Evolutionary conservation across 2,888 invertebrate species (phyloP).

Genomic region (Deilephila porcellus): DNA sequence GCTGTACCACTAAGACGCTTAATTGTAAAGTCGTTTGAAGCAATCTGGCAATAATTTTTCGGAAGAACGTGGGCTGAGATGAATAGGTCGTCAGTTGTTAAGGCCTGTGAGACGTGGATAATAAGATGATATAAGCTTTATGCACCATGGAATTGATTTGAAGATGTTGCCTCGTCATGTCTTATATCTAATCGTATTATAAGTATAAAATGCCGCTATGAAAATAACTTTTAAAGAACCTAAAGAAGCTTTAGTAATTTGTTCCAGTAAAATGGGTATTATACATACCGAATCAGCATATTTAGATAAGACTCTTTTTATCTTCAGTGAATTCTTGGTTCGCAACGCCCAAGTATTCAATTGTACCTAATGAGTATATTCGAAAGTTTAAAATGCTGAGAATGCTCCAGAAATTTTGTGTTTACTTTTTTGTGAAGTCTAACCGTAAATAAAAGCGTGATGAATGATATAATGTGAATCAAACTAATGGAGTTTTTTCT

Average conservation of each 20-base stretch:
- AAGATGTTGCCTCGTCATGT: neutral
- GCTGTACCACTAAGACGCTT: neutral
- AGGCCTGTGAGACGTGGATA: neutral
- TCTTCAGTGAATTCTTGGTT: neutral
- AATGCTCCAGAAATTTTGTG: neutral
- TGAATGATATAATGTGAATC: neutral
- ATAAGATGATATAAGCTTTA: neutral
- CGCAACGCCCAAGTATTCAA: neutral
- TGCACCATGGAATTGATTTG: neutral
- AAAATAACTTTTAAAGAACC: neutral
- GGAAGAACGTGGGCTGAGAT: conserved; percentile 13
- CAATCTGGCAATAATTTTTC: conserved; percentile 21
- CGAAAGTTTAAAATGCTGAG: neutral
- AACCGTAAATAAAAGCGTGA: conserved; percentile 1
- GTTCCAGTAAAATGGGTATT: neutral
- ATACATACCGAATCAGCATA: neutral
- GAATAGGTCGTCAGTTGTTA: neutral
- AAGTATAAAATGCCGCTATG: neutral
- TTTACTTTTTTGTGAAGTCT: neutral
- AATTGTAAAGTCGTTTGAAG: conserved; percentile 16
- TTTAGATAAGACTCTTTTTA: neutral
- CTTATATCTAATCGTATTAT: neutral
- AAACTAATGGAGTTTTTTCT: neutral
- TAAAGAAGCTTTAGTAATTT: neutral
- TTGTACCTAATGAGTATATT: neutral